These are phyloP conservation scores for Agonopterix subpropinquella DNA, from an alignment of 2,888 invertebrate genomes.

Conservation along the genomic window DNA sequence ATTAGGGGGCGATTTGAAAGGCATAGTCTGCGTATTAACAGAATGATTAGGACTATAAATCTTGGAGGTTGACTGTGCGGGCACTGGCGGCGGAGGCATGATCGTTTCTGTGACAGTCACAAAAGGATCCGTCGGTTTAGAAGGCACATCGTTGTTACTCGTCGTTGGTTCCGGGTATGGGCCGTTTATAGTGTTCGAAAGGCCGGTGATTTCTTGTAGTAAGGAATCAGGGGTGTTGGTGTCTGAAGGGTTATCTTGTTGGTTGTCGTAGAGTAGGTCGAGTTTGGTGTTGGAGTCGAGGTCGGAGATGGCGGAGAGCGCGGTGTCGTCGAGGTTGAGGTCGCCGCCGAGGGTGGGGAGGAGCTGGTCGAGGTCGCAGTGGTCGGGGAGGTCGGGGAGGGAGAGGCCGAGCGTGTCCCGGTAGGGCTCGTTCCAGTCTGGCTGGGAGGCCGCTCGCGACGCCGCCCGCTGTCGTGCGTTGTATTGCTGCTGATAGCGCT, in stretches of 20 bases:
- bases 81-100: constrained; percentile 55
- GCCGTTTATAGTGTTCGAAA: constrained; percentile 34
- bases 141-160: constrained; percentile 22
- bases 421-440: constrained; percentile 70
- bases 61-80: constrained; percentile 36
- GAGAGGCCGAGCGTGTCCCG: constrained; percentile 56
- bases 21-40: constrained; percentile 10
- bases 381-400: constrained; percentile 62
- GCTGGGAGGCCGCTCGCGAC: constrained; percentile 43
- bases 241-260: constrained; percentile 21
- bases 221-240: constrained; percentile 33
- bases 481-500: constrained; percentile 79
- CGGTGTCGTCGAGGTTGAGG: constrained; percentile 71
- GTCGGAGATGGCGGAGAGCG: constrained; percentile 53
- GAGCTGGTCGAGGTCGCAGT: constrained; percentile 79
- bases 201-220: constrained; percentile 47
- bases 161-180: constrained; percentile 30
- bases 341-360: constrained; percentile 77
- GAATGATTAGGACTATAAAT: constrained; percentile 22
- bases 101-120: constrained; percentile 6
- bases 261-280: constrained; percentile 46
- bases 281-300: constrained; percentile 57
- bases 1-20: constrained; percentile 40
- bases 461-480: constrained; percentile 74
- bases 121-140: constrained; percentile 23